These are phyloP conservation scores for Salminus brasiliensis DNA, from an alignment of 2,113 vertebrate species.

Conservation along the genomic window DNA sequence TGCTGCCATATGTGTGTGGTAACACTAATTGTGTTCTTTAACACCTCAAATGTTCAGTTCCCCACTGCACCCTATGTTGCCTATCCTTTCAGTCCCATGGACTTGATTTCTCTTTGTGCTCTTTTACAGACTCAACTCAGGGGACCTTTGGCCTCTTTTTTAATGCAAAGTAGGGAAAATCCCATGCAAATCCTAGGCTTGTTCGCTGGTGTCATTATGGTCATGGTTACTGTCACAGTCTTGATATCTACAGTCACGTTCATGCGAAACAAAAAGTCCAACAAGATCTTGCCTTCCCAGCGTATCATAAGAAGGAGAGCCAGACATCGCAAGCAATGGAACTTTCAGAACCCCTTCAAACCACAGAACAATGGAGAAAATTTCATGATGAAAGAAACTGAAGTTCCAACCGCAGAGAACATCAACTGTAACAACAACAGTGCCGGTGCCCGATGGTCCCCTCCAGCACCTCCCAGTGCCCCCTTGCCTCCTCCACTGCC, in stretches of 20 bases:
- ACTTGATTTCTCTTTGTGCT: conserved; percentile 89
- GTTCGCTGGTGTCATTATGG: conserved; percentile 84
- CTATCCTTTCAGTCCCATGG: conserved; percentile 73
- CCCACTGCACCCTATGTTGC: conserved; percentile 51
- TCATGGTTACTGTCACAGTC: conserved; percentile 87
- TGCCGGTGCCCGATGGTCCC: conserved; percentile 43
- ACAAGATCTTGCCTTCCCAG: conserved; percentile 85
- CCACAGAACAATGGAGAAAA: conserved; percentile 67
- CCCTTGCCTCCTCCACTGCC: conserved; percentile 76
- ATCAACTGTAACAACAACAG: conserved; percentile 84
- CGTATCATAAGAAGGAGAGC: conserved; percentile 83
- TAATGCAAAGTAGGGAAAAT: conserved; percentile 93
- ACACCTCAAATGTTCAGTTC: too few relatives aligned
- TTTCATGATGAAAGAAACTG: conserved; percentile 71
- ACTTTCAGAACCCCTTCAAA: conserved; percentile 81
- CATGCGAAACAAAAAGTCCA: conserved; percentile 94
- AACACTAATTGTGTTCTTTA: too few relatives aligned
- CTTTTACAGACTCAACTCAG: conserved; percentile 94
- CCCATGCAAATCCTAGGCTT: conserved; percentile 91
- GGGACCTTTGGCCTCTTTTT: conserved; percentile 90
- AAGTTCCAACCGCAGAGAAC: conserved; percentile 65
- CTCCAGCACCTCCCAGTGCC: conserved; percentile 54
- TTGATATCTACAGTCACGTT: conserved; percentile 93
- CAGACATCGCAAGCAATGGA: conserved; percentile 62
- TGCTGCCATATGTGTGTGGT: conserved; percentile 1